phyloP scores from a whole-genome alignment of 2,113 vertebrate genomes.

The Alligator mississippiensis region DNA sequence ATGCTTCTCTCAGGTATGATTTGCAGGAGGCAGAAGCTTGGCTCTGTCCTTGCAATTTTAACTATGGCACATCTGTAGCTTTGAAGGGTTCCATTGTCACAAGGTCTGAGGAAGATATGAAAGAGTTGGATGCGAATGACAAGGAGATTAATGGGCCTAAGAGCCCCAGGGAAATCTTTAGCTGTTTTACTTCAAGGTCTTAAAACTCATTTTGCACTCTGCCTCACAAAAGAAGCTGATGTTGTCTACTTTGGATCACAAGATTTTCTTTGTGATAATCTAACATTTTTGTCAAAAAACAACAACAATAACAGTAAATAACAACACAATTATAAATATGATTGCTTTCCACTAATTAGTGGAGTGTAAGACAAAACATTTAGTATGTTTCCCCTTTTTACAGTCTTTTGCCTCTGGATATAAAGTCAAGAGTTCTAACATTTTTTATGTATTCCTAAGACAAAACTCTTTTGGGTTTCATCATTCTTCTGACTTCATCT shows the following conservation, averaged over 20 bases:
- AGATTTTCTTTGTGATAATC: not conserved
- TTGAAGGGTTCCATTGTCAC: fast-evolving
- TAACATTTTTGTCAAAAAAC: not conserved
- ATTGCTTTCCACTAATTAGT: not conserved
- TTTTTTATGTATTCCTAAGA: not conserved
- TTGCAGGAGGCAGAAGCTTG: not conserved
- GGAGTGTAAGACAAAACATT: not conserved
- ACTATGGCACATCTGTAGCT: not conserved
- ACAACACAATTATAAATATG: not conserved
- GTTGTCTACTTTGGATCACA: not conserved
- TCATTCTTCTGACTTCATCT: not conserved
- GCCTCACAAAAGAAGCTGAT: not conserved
- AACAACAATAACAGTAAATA: too few species aligned
- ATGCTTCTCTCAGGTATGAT: not conserved
- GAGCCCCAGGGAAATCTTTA: not conserved
- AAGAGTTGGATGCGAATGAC: not conserved
- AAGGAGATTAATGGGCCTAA: not conserved
- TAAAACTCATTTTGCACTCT: not conserved
- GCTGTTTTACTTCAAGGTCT: not conserved
- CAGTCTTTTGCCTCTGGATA: not conserved
- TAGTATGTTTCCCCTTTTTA: not conserved
- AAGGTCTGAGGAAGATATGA: not conserved
- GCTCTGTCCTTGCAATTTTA: not conserved
- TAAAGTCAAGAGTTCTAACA: not conserved
- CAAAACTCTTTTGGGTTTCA: not conserved